These are phyloP conservation scores for Acromyrmex heyeri DNA, from an alignment of 1,140 invertebrate species.

Conservation along the genomic window DNA sequence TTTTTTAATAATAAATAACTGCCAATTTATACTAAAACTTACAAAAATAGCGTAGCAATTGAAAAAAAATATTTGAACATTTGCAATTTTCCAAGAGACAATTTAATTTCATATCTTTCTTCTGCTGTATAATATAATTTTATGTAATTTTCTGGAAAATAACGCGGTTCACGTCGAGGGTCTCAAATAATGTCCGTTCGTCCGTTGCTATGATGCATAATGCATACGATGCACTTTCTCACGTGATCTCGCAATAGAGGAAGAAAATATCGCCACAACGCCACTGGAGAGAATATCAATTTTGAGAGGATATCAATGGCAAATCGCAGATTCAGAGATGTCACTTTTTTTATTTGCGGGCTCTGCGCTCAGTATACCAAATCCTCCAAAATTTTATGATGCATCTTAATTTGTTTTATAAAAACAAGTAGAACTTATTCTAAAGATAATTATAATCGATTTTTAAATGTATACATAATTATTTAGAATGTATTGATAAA, in stretches of 20 bases:
- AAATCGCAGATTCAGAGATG: slow-evolving; percentile 52
- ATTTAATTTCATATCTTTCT: neutral
- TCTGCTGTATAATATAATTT: slow-evolving; percentile 22
- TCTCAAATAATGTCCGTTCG: slow-evolving; percentile 52
- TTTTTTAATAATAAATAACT: neutral
- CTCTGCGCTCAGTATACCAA: neutral
- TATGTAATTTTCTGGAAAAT: slow-evolving; percentile 36
- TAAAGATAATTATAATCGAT: neutral
- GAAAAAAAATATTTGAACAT: neutral
- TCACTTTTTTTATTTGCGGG: slow-evolving; percentile 42
- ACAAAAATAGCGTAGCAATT: neutral
- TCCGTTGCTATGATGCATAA: slow-evolving; percentile 46
- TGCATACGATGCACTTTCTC: slow-evolving; percentile 61
- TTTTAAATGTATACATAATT: neutral
- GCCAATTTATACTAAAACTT: neutral
- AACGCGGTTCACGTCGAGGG: slow-evolving; percentile 38
- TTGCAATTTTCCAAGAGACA: neutral
- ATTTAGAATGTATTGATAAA: too few species aligned
- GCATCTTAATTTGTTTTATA: neutral
- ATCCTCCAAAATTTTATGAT: slow-evolving; percentile 4
- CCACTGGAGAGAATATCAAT: slow-evolving; percentile 57
- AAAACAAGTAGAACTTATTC: neutral
- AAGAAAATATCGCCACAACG: slow-evolving; percentile 51
- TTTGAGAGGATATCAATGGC: slow-evolving; percentile 54
- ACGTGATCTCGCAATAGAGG: slow-evolving; percentile 51